Evolutionary conservation across 2,113 vertebrate species (phyloP).

Genomic region (Thamnophis sirtalis): DNA sequence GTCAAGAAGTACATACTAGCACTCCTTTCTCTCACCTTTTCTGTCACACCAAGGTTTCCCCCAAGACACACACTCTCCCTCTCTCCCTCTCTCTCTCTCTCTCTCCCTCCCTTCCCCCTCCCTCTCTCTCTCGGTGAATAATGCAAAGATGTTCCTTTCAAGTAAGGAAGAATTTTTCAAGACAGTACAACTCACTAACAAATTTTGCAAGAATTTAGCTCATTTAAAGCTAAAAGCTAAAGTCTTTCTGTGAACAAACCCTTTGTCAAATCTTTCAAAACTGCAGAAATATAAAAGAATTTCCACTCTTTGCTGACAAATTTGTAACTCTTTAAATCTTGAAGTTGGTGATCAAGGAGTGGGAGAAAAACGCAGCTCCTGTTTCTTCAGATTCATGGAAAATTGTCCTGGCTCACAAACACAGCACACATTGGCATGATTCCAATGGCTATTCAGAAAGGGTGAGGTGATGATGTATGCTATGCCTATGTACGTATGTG

Average conservation of each 20-base stretch:
- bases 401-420: not conserved
- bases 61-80: not conserved
- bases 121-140: not conserved
- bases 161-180: not conserved
- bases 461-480: conserved; percentile 38
- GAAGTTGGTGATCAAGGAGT: rapidly evolving
- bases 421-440: not conserved
- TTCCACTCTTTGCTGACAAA: no score
- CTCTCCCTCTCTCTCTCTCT: not conserved
- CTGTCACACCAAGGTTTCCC: not conserved
- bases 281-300: not conserved
- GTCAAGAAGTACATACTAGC: not conserved
- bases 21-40: not conserved
- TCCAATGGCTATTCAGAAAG: not conserved
- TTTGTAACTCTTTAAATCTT: not conserved
- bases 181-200: not conserved
- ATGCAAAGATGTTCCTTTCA: not conserved
- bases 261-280: not conserved
- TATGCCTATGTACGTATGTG: not conserved
- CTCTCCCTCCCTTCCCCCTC: not conserved
- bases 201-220: not conserved
- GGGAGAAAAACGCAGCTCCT: not conserved
- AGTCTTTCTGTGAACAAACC: not conserved
- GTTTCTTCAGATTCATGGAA: conserved; percentile 27
- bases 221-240: not conserved